Base-by-base conservation (phyloP, 2,888 invertebrate species). In the Glomeris marginata region DNA sequence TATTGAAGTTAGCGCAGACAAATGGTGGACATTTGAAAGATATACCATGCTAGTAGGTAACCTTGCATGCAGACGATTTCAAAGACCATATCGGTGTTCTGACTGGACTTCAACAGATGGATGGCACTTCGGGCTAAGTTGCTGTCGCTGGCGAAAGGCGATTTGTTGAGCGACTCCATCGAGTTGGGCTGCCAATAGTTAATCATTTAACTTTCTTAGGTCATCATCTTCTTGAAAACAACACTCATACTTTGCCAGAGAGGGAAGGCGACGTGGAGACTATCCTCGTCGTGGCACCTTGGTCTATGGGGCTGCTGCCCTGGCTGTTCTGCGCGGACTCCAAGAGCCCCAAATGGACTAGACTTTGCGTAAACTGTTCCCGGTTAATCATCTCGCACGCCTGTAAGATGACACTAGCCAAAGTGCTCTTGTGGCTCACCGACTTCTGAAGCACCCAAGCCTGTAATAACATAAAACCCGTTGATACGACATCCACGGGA, bases 81-180 rank as follows among this genome's bases (percentile, higher is more conserved):
- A 64, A 80, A 80, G 58, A 75, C 73, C 77, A 80, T 77, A 63
- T 80, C 79, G 4, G 77, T 71, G 54, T 71, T 68, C 46, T 68
- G 65, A 18, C 71, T 71, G 10, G 72, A 72, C 57, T 71, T 71
- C 38, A 78, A 66, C 34, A 78, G 62, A 49, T 75, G 69, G 21
- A 75, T 64, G n/a, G 76, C 73, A 57, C 72, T 70, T 60, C 72
- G 71, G 1, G 78, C 76, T 47, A 78, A 64, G 45, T 63, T 64
- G 61, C 77, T 78, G 45, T 74, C 70, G 51, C 68, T 66, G 2
- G 76, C 69, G 51, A 68, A 64, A 6, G 77, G 77, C 40, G 78
- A 71, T 52, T 73, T 70, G 63, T 77, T 77, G n/a, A 80, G 61
- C 40, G 76, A 74, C 59, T 75, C 74, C 41, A 77, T 73, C 52